Percentiles rank a stretch among this genome's conserved stretches.
These are phyloP conservation scores for Erethizon dorsatum DNA, from an alignment of 2,797 vertebrate genomes.

Conservation along the genomic window DNA sequence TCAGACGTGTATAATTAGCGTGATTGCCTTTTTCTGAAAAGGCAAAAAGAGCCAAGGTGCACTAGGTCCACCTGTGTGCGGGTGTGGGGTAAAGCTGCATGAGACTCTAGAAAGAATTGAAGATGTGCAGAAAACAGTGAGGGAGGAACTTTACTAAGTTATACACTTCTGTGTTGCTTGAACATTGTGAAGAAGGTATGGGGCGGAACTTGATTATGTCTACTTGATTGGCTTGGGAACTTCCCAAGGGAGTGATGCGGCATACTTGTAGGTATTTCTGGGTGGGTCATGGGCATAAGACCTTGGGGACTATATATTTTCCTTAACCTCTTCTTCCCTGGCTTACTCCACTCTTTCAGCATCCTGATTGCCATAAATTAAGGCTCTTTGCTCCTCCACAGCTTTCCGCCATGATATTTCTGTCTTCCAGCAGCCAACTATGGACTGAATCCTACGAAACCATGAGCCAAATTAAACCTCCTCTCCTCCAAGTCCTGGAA, in stretches of 20 bases:
- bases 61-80: not conserved
- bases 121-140: not conserved
- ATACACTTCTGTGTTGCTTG: not conserved
- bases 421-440: not conserved
- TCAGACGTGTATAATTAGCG: not conserved
- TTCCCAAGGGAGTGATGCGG: too few species aligned
- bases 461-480: not conserved
- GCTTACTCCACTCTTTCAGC: too few species aligned
- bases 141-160: not conserved
- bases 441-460: not conserved
- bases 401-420: too few species aligned
- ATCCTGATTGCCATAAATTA: too few species aligned
- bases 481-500: not conserved
- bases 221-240: not conserved
- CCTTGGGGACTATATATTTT: too few species aligned
- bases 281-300: too few species aligned
- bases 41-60: not conserved
- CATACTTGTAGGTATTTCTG: too few species aligned
- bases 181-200: not conserved
- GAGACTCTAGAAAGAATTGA: not conserved
- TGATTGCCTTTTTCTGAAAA: not conserved
- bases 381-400: too few species aligned
- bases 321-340: too few species aligned
- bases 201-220: not conserved
- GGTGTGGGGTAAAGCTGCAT: rapidly evolving